These are phyloP conservation scores for Cordilura impudica DNA, from an alignment of 2,888 invertebrate genomes.

Conservation along the genomic window DNA sequence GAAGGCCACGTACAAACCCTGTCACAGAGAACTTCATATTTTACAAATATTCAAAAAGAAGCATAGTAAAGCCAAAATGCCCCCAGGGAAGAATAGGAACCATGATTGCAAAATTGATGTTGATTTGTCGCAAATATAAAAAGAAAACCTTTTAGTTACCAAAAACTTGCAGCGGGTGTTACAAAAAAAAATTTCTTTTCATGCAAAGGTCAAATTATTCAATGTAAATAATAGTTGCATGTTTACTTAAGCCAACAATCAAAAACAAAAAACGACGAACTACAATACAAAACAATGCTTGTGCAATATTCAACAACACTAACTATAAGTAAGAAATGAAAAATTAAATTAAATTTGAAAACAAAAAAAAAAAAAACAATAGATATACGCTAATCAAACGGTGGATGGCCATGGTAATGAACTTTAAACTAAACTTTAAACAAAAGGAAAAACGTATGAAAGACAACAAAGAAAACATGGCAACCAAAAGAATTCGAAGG, in stretches of 20 bases:
- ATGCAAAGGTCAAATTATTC: slow-evolving; percentile 23
- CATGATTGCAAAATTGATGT: not conserved
- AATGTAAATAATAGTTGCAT: slow-evolving; percentile 14
- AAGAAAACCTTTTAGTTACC: not conserved
- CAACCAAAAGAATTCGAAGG: slow-evolving; percentile 27
- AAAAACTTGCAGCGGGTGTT: slow-evolving; percentile 22
- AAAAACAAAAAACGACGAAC: not conserved
- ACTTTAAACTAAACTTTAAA: slow-evolving; percentile 44
- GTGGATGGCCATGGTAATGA: slow-evolving; percentile 51
- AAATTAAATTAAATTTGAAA: slow-evolving; percentile 1
- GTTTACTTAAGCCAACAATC: not conserved
- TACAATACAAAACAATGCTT: not conserved
- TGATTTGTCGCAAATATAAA: not conserved
- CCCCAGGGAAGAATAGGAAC: not conserved
- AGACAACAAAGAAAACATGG: not conserved
- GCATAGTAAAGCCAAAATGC: too few relatives aligned
- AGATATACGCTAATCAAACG: slow-evolving; percentile 23
- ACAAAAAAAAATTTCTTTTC: not conserved
- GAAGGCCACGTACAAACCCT: too few relatives aligned
- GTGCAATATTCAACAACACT: not conserved
- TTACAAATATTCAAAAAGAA: too few relatives aligned
- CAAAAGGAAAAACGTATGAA: slow-evolving; percentile 13
- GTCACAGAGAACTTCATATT: too few relatives aligned
- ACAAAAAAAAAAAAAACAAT: slow-evolving; percentile 15
- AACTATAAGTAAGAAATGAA: not conserved